Percentiles rank a stretch among this genome's conserved stretches.
Conservation (phyloP, 2,113 vertebrate species). For the Pycnonotus jocosus region DNA sequence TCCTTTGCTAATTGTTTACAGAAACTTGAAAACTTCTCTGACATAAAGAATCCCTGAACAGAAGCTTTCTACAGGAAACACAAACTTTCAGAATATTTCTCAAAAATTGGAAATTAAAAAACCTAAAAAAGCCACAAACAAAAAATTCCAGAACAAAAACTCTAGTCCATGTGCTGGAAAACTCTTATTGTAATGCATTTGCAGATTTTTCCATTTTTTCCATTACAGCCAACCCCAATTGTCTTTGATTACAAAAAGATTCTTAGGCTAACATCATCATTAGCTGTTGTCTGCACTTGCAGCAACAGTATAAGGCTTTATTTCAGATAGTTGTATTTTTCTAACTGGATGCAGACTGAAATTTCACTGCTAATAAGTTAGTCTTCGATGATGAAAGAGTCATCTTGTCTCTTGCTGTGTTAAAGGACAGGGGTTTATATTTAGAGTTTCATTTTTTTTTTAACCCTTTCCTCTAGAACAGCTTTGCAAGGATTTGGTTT, state of each 20-base stretch:
- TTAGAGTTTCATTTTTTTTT: not conserved
- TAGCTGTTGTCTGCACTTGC: not conserved
- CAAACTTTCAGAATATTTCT: not conserved
- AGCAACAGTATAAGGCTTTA: not conserved
- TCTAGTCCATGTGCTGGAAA: not conserved
- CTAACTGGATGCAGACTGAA: not conserved
- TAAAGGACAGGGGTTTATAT: not conserved
- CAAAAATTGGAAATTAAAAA: not conserved
- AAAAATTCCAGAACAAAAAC: not conserved
- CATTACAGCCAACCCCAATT: not conserved
- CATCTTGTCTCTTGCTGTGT: not conserved
- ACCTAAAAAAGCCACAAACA: not conserved
- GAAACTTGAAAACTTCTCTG: not conserved
- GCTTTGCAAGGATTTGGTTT: not conserved
- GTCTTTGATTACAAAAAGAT: not conserved
- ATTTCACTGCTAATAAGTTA: not conserved
- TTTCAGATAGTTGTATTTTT: not conserved
- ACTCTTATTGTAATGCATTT: not conserved
- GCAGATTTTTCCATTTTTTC: not conserved
- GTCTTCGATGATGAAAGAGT: not conserved
- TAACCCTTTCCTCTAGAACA: not conserved
- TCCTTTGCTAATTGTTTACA: not conserved
- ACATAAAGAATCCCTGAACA: not conserved
- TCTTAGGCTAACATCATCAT: not conserved
- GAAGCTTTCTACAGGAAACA: not conserved